A percentile compares a stretch with the other conserved stretches of the same genome.
These are phyloP conservation scores for Nanorana parkeri DNA, from an alignment of 2,113 vertebrate species.

Conservation along the genomic window DNA sequence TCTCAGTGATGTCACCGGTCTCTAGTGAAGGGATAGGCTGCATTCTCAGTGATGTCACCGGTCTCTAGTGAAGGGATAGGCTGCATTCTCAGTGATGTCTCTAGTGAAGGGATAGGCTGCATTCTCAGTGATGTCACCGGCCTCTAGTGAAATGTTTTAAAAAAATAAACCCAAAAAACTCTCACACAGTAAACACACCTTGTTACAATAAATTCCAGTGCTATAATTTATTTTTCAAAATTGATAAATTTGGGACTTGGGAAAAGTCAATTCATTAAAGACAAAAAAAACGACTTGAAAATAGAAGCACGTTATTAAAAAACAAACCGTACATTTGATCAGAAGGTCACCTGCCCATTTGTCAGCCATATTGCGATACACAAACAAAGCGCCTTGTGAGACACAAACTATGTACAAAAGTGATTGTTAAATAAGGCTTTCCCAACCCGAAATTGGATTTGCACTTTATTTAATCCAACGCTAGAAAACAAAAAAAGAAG, in stretches of 20 bases:
- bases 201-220: slow-evolving; percentile 33
- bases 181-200: too few species aligned
- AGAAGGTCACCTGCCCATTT: neutral
- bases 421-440: slow-evolving; percentile 13
- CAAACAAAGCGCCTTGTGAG: neutral
- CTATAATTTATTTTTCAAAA: slow-evolving; percentile 30
- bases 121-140: too few species aligned
- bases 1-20: too few species aligned
- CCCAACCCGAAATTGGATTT: neutral
- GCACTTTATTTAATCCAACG: neutral
- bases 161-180: too few species aligned
- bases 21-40: too few species aligned
- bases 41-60: too few species aligned
- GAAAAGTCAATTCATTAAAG: slow-evolving; percentile 6
- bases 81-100: too few species aligned
- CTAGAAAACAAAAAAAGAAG: neutral
- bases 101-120: too few species aligned
- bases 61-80: too few species aligned
- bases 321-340: neutral
- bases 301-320: slow-evolving; percentile 1
- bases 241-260: neutral
- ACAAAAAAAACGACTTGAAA: slow-evolving; percentile 5
- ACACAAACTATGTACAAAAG: slow-evolving; percentile 1
- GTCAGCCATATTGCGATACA: neutral
- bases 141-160: too few species aligned